Base-by-base conservation (phyloP, 2,113 vertebrate species). In the Gobius niger region DNA sequence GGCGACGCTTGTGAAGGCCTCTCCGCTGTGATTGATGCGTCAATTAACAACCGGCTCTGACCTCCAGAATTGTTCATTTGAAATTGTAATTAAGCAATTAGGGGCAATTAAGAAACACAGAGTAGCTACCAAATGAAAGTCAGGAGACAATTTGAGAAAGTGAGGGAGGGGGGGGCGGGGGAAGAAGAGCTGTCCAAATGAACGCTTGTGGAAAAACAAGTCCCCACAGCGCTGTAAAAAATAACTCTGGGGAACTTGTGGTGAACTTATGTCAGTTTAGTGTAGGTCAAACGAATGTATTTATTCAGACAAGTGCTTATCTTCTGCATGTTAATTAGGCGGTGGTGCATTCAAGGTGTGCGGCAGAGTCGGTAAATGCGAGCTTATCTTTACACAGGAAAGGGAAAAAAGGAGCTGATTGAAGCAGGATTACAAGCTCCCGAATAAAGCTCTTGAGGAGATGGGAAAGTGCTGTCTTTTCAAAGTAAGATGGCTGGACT, bases 21-120 rank as follows among this genome's bases (percentile, higher is more conserved):
- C 70, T 74, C 82, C 87, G 73, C 72, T 63, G 82, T 93, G 92
- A 93, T 92, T 89, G 92, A 93, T 93, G 90, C 91, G 88, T 91
- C 90, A 91, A 93, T 93, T 93, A 93, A 85, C 80, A 85, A 82
- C 78, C 82, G 40, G 68, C 87, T 89, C 85, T 90, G 91, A 91
- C 92, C 91, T 92, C 87, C 85, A 91, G 86, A 90, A 91, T 91
- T 92, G 89, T 92, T 92, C 90, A 92, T 92, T 91, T 92, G 86
- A 92, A 92, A 92, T 92, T 90, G 88, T 92, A 91, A 93, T 93
- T 86, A 90, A 90, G 89, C 87, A 92, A 92, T 92, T 92, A 93
- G 79, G 89, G 87, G 68, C 89, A 93, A 93, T 93, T 92, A 93
- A 87, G 91, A 91, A 88, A 91, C 86, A 82, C 84, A 88, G 83